Percentiles rank a stretch among this genome's conserved stretches.
phyloP scores from a whole-genome alignment of 2,888 invertebrate species.

The Eristalis arbustorum region DNA sequence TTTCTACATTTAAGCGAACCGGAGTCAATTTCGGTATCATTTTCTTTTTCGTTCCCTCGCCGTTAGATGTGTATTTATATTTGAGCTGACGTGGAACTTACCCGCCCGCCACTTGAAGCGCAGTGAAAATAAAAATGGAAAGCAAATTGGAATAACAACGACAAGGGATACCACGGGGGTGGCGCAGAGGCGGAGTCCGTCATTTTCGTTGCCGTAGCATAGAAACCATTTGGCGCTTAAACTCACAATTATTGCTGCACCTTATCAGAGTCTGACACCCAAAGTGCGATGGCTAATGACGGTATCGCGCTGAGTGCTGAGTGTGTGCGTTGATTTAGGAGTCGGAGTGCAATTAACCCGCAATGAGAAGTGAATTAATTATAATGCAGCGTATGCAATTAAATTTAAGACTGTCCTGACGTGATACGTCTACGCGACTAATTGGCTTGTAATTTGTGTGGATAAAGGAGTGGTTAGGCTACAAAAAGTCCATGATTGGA shows the following conservation, averaged over 20 bases:
- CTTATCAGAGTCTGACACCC: constrained; percentile 50
- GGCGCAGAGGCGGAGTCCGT: neutral
- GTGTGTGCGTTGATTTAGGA: constrained; percentile 40
- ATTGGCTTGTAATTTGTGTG: constrained; percentile 30
- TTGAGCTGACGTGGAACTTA: constrained; percentile 40
- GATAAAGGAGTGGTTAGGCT: neutral
- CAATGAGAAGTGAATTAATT: constrained; percentile 37
- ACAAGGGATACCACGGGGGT: neutral
- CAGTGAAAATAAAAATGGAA: constrained; percentile 12
- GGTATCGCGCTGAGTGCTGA: constrained; percentile 41
- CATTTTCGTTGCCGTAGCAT: neutral
- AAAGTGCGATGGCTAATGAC: constrained; percentile 27
- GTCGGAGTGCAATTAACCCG: constrained; percentile 37
- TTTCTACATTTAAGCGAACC: neutral
- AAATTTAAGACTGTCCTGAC: neutral
- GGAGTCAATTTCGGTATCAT: constrained; percentile 32
- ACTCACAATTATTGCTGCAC: constrained; percentile 45
- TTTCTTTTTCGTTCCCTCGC: constrained; percentile 1
- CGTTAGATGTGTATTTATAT: constrained; percentile 32
- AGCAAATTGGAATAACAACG: constrained; percentile 20
- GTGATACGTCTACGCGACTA: constrained; percentile 9
- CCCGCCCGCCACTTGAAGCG: neutral
- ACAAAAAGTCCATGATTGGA: neutral
- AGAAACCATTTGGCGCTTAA: constrained; percentile 1
- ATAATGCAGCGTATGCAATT: constrained; percentile 45